A percentile compares a stretch with the other conserved stretches of the same genome.
These are phyloP conservation scores for Drosophila ambigua DNA, from an alignment of 1,140 invertebrate species.

Conservation along the genomic window DNA sequence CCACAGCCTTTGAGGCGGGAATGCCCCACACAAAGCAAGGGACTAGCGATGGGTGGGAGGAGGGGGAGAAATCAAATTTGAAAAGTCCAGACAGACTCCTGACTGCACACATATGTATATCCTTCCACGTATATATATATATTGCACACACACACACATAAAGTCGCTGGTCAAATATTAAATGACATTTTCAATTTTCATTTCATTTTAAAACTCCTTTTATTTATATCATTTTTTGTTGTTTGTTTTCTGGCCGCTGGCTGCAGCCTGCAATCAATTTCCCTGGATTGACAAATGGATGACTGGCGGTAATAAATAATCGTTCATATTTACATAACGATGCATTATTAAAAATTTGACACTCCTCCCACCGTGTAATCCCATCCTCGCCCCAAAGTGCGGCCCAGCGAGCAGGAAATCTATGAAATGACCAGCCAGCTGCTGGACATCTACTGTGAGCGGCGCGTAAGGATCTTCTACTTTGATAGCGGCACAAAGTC, in stretches of 20 bases:
- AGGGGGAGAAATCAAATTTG: conserved; percentile 66
- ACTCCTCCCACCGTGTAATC: conserved; percentile 1
- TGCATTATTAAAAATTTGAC: conserved; percentile 76
- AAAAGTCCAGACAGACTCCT: conserved; percentile 50
- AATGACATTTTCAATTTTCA: conserved; percentile 64
- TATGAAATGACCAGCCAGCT: conserved; percentile 71
- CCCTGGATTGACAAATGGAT: conserved; percentile 81
- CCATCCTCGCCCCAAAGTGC: conserved; percentile 26
- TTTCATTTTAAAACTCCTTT: conserved; percentile 23
- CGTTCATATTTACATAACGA: conserved; percentile 64
- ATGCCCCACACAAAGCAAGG: conserved; percentile 21
- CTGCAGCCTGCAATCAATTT: conserved; percentile 80
- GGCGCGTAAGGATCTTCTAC: conserved; percentile 73
- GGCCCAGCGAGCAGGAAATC: conserved; percentile 69
- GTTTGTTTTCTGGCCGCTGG: conserved; percentile 32
- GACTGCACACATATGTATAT: background rate
- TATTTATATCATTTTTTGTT: conserved; percentile 33
- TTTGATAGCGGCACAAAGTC: conserved; percentile 64
- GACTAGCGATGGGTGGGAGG: background rate
- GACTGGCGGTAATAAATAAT: conserved; percentile 79
- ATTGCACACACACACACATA: conserved; percentile 34
- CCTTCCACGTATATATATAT: conserved; percentile 1
- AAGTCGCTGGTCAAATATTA: conserved; percentile 74
- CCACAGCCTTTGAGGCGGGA: conserved; percentile 42
- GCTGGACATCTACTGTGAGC: conserved; percentile 66